Evolutionary conservation across 1,140 invertebrate species (phyloP), one percentile per base, ranked within the genome.

Genomic region (Cylas formicarius): DNA sequence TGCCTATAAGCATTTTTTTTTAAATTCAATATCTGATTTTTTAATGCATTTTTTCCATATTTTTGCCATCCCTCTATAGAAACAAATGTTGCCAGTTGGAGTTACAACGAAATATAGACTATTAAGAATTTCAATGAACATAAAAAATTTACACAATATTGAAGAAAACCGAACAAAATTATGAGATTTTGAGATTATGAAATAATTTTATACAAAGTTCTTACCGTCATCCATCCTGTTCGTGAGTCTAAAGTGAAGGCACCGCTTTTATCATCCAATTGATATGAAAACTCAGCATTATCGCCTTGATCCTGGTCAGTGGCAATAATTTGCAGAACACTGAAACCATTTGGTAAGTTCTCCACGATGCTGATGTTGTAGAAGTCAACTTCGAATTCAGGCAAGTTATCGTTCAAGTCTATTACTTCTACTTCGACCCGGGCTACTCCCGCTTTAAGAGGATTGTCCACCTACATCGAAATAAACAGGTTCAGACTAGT

Each of bases 301-400:
- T 88, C 84, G 0, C 80, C 86, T 70, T 86, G 81, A 60, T 90
- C 86, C 19, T 73, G 74, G 60, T 90, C 86, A 1, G 73, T 70
- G 0, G 86, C 86, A 41, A 85, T 74, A 1, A 89, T 84, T 72
- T 88, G 84, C 1, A 87, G 63, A 0, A 90, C 84, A 56, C 83
- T 87, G 53, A 86, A 86, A 45, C 87, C 87, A 52, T 86, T 87
- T 0, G 88, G 89, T 21, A 91, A 67, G 63, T 92, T 91, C 61
- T 92, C 88, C 29, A 91, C 86, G 34, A 92, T 90, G 48, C 86
- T 90, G 24, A 92, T 90, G 50, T 90, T 90, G 59, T 91, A 91
- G 50, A 86, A 78, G 52, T 89, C 86, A 0, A 86, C 83, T 65
- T 90, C 86, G 45, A 92, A 92, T 49, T 86, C 78, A 0, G 87